Conservation (phyloP, 2,888 invertebrate species). For the Epinotia ramella region DNA sequence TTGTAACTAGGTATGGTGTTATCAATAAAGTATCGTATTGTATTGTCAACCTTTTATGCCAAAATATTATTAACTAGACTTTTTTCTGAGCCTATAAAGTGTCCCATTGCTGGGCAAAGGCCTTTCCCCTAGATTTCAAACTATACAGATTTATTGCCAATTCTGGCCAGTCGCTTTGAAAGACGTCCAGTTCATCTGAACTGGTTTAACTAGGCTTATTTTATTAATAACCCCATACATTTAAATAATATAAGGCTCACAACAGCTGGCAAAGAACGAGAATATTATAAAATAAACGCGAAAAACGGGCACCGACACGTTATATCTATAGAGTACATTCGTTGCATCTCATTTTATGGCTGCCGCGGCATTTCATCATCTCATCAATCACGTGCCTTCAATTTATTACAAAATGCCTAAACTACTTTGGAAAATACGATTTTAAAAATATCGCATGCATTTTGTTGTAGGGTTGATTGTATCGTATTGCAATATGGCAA, state of each 20-base stretch:
- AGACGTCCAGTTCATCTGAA: no score
- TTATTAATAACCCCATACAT: neutral
- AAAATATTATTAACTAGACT: neutral
- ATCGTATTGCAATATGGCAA: neutral
- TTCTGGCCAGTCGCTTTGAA: no score
- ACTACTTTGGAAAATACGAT: constrained; percentile 51
- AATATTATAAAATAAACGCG: constrained; percentile 33
- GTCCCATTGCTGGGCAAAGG: no score
- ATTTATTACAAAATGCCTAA: constrained; percentile 70
- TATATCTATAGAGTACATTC: constrained; percentile 1
- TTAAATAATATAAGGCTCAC: constrained; percentile 12
- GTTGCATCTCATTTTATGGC: constrained; percentile 53
- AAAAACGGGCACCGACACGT: constrained; percentile 11
- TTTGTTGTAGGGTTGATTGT: neutral
- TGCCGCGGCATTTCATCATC: constrained; percentile 58
- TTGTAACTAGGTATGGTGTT: no score
- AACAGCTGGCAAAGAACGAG: constrained; percentile 27
- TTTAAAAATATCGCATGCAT: constrained; percentile 14
- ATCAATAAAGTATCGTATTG: no score
- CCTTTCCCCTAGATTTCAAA: no score
- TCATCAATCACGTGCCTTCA: constrained; percentile 69
- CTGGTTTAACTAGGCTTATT: neutral
- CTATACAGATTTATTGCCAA: no score
- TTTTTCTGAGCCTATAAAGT: no score
- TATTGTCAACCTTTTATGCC: neutral